phyloP scores from a whole-genome alignment of 2,888 invertebrate species.

The Drosophila austrosaltans region DNA sequence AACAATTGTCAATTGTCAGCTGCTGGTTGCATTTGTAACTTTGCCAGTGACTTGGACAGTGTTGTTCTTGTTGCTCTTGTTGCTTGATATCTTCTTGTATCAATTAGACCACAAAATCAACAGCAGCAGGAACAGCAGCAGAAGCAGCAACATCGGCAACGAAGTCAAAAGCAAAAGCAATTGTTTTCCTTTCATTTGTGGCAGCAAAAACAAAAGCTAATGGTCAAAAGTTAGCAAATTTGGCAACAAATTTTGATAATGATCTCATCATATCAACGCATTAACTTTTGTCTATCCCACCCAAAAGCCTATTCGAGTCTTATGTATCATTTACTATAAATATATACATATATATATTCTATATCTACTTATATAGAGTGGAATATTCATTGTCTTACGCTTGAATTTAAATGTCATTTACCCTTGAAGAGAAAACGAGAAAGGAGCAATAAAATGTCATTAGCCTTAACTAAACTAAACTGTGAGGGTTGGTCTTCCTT shows the following conservation, averaged over 20 bases:
- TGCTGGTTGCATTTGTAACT: slow-evolving; percentile 64
- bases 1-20: slow-evolving; percentile 79
- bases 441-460: slow-evolving; percentile 60
- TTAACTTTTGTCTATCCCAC: slow-evolving; percentile 51
- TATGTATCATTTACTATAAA: slow-evolving; percentile 51
- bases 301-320: slow-evolving; percentile 48
- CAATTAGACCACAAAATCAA: slow-evolving; percentile 72
- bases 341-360: too few relatives aligned
- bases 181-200: slow-evolving; percentile 48
- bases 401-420: slow-evolving; percentile 60
- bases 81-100: slow-evolving; percentile 53
- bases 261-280: slow-evolving; percentile 71
- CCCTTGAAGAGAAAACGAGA: slow-evolving; percentile 12
- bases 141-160: slow-evolving; percentile 62
- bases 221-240: slow-evolving; percentile 71
- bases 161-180: slow-evolving; percentile 57
- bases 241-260: slow-evolving; percentile 65
- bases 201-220: slow-evolving; percentile 74
- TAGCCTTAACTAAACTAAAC: slow-evolving; percentile 39
- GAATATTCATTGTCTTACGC: slow-evolving; percentile 49
- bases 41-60: slow-evolving; percentile 45
- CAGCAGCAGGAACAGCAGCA: slow-evolving; percentile 47
- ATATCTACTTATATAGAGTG: slow-evolving; percentile 25
- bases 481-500: slow-evolving; percentile 37
- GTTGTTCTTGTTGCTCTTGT: background rate